Percentiles rank a stretch among this genome's conserved stretches.
Conservation (phyloP, 2,888 invertebrate genomes). For the Acanthosepion pharaonis region DNA sequence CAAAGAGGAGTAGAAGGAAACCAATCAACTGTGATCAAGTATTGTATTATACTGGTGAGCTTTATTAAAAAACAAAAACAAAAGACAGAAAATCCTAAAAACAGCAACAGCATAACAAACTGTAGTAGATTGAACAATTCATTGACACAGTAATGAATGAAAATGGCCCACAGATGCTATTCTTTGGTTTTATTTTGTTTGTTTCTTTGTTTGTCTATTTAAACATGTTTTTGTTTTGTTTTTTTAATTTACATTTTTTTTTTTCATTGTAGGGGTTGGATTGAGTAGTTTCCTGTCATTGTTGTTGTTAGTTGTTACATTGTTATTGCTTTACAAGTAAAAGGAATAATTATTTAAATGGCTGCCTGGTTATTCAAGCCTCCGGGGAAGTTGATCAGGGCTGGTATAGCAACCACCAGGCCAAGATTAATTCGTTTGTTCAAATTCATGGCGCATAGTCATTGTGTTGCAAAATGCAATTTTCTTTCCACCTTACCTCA, state of each 20-base stretch:
- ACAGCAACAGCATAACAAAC: neutral
- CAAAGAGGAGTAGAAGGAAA: neutral
- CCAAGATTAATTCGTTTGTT: conserved; percentile 22
- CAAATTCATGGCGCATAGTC: conserved; percentile 22
- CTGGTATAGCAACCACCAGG: neutral
- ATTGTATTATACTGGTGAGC: neutral
- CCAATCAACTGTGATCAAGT: conserved; percentile 33
- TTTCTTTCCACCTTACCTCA: neutral
- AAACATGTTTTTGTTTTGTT: neutral
- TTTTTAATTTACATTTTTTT: neutral
- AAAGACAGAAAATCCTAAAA: neutral
- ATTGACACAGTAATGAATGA: conserved; percentile 22
- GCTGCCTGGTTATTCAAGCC: conserved; percentile 8
- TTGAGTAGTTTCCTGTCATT: neutral
- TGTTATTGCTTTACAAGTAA: neutral
- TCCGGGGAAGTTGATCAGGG: neutral
- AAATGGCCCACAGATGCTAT: neutral
- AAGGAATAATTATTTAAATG: conserved; percentile 23
- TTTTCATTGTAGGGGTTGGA: neutral
- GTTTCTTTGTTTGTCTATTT: neutral
- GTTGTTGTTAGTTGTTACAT: conserved; percentile 25
- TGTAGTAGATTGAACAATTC: conserved; percentile 33
- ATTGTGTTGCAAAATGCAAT: conserved; percentile 20
- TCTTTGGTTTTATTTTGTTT: neutral
- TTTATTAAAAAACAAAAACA: neutral